phyloP scores from a whole-genome alignment of 2,113 vertebrate species.

The Toxotes chatareus region DNA sequence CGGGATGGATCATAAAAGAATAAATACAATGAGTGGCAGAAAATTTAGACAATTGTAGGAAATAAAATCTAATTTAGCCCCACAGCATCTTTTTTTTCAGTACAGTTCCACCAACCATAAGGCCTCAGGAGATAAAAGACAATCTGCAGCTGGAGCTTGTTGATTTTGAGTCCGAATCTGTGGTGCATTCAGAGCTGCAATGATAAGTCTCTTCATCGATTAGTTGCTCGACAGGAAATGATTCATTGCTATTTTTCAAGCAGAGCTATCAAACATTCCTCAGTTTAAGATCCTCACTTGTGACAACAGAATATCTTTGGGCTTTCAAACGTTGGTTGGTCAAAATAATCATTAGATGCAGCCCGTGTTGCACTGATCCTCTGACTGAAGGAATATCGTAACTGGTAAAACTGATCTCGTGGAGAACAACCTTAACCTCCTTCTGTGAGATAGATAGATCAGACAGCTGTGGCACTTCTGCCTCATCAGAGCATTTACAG shows the following conservation, averaged over 20 bases:
- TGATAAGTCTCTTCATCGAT: background rate
- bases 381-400: background rate
- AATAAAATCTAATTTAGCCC: constrained; percentile 5
- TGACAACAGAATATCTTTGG: background rate
- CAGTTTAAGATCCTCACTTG: background rate
- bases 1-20: constrained; percentile 11
- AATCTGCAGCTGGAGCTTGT: constrained; percentile 34
- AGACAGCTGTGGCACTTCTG: constrained; percentile 6
- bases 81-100: constrained; percentile 3
- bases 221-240: background rate
- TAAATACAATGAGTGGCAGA: constrained; percentile 34
- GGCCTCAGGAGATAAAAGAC: background rate
- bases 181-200: too few relatives aligned
- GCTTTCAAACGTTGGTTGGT: background rate
- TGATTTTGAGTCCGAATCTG: constrained; percentile 4
- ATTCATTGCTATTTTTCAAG: background rate
- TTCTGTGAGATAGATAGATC: background rate
- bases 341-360: background rate
- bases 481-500: background rate
- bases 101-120: background rate
- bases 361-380: too few relatives aligned
- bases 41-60: constrained; percentile 44
- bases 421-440: background rate
- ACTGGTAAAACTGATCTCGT: background rate
- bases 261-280: background rate